Conservation (phyloP, 2,113 vertebrate species). For the Echinops telfairi region DNA sequence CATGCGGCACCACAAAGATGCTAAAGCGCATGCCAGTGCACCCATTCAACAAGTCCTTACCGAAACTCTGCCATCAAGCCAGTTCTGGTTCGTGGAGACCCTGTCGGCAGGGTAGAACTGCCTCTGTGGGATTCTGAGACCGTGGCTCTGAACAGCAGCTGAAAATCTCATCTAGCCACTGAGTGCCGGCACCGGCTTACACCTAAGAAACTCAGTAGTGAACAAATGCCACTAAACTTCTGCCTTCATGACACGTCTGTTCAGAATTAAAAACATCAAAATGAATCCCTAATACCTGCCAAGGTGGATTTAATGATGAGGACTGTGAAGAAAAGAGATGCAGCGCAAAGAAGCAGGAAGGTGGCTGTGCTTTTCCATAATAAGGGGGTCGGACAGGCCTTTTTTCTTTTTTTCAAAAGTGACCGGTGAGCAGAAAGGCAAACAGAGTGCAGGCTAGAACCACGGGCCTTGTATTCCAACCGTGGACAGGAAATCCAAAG, state of each 20-base stretch:
- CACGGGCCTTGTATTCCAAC: neutral
- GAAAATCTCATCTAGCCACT: neutral
- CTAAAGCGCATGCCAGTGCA: neutral
- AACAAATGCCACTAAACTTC: neutral
- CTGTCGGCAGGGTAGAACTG: no score
- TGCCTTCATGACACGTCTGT: neutral
- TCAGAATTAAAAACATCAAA: no score
- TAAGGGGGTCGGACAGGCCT: neutral
- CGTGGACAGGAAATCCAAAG: neutral
- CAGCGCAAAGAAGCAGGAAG: conserved; percentile 5
- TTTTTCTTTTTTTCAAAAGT: neutral
- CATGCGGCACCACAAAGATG: neutral
- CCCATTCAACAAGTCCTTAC: conserved; percentile 23
- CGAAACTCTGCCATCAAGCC: neutral
- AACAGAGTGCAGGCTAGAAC: neutral
- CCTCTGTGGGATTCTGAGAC: no score
- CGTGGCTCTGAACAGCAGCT: no score
- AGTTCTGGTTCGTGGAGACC: no score
- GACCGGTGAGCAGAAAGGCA: neutral
- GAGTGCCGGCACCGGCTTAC: neutral
- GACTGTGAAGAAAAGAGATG: neutral
- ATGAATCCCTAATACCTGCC: no score
- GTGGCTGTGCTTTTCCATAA: neutral
- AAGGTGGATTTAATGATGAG: neutral
- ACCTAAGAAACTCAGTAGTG: neutral